Evolutionary conservation across 1,140 invertebrate species (phyloP), one percentile per base, ranked within the genome.

Genomic region (Drosophila oshimai): DNA sequence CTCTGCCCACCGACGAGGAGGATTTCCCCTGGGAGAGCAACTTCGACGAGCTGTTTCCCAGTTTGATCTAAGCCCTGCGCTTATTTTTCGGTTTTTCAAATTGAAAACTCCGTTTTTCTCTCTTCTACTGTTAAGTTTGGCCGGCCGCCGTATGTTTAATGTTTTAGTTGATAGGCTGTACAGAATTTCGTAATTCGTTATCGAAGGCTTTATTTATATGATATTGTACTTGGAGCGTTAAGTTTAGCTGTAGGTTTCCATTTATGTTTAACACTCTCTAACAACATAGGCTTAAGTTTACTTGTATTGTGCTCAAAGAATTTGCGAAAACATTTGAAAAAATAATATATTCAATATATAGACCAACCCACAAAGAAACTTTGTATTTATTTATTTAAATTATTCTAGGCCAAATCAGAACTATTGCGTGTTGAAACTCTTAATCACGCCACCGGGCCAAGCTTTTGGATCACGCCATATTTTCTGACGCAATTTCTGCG

Each of bases 41-140:
- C 53, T 84, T 90, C 20, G 86, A 89, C 34, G 89, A 90, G 22
- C 58, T 90, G 22, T 90, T 90, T 26, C 89, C 89, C 53, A 90
- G 62, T 72, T 77, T 90, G 46, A 75, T 90, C 18, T 90, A 57
- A 70, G 13, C 39, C 3, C 6, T 53, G n/a, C n/a, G n/a, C n/a
- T n/a, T n/a, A n/a, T n/a, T n/a, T n/a, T n/a, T n/a, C n/a, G n/a
- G n/a, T n/a, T 81, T 76, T 73, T 73, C 72, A 78, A 72, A 78
- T 72, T 72, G 73, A 71, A 72, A 73, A 74, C 33, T 44, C 9
- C 12, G 26, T 58, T 57, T 73, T 70, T 84, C 74, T 74, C 58
- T 84, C 6, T 67, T 39, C 18, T 71, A 67, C 54, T 64, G 33
- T 73, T 80, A 62, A 76, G 57, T 58, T 69, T 62, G 73, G 73